Base-by-base conservation (phyloP, 2,113 vertebrate genomes). In the Limanda limanda region DNA sequence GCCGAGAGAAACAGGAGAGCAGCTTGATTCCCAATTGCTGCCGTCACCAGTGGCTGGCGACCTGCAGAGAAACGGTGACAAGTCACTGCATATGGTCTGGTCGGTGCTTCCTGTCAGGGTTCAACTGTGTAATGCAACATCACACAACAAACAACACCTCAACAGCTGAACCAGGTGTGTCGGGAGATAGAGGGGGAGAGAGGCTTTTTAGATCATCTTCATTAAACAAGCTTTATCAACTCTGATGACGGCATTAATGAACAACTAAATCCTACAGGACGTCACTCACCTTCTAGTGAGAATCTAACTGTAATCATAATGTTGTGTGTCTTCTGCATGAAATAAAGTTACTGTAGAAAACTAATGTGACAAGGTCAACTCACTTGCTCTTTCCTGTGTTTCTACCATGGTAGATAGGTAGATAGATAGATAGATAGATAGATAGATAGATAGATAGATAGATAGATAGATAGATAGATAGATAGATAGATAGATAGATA, bases 31-130 rank as follows among this genome's bases (percentile, higher is more conserved):
- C 57, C 81, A 76, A 48, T 70, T 58, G 42, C 23, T 2, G 45
- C 64, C 60, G 82, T 85, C 89, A 81, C 78, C 68, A 76, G 74
- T 70, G 81, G 86, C 81, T 61, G 81, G 67, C 27, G 21, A 65
- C 90, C 86, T 72, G 83, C 70, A 61, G 86, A 71, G 83, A 82
- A 68, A 62, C 23, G 71, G 76, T 81, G 81, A 76, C 82, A 57
- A 70, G 76, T 56, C 23, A 3, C 64, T 62, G 78, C 74, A 80
- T 81, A 62, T 75, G 76, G 64, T 71, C 42, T 23, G 10, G 2
- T 31, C 64, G 69, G 76, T 21, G 65, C 63, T 18, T 79, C 75
- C 52, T 72, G 74, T 55, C 56, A 54, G 55, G 27, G 67, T 57
- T 2, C 61, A 61, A 80, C 55, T 48, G 11, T 77, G 54, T 78